Evolutionary conservation across 1,140 invertebrate species (phyloP).

Genomic region (Drosophila novamexicana): DNA sequence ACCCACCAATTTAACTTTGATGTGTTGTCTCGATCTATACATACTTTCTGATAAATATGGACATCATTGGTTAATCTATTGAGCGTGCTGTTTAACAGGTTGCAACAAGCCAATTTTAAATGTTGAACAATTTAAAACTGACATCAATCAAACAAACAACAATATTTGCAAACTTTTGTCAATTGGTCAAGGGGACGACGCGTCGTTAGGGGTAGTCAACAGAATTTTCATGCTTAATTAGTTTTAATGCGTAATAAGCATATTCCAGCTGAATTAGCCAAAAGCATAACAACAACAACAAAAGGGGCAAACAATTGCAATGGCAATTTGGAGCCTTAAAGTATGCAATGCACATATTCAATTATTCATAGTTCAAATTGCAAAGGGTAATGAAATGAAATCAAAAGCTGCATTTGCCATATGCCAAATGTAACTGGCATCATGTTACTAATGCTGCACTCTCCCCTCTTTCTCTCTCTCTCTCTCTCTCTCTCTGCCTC

Average conservation of each 20-base stretch:
- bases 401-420: constrained; percentile 72
- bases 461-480: not conserved
- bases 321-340: constrained; percentile 72
- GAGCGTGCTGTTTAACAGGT: not conserved
- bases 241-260: constrained; percentile 78
- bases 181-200: constrained; percentile 2
- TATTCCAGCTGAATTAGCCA: constrained; percentile 72
- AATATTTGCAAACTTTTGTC: constrained; percentile 30
- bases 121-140: constrained; percentile 27
- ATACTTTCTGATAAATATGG: not conserved
- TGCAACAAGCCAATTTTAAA: not conserved
- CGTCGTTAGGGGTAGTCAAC: not conserved
- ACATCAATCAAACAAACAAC: constrained; percentile 27
- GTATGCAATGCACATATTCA: constrained; percentile 73
- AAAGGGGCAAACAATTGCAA: constrained; percentile 32
- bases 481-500: not conserved
- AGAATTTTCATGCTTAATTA: constrained; percentile 73
- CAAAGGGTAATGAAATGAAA: constrained; percentile 78
- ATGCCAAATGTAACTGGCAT: constrained; percentile 27
- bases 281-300: constrained; percentile 42
- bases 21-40: too few species aligned
- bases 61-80: not conserved
- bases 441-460: constrained; percentile 32
- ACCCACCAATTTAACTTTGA: too few species aligned
- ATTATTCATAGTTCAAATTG: constrained; percentile 76